phyloP scores from a whole-genome alignment of 92 coral and sea anemone genomes.

The Zoanthus solanderi region DNA sequence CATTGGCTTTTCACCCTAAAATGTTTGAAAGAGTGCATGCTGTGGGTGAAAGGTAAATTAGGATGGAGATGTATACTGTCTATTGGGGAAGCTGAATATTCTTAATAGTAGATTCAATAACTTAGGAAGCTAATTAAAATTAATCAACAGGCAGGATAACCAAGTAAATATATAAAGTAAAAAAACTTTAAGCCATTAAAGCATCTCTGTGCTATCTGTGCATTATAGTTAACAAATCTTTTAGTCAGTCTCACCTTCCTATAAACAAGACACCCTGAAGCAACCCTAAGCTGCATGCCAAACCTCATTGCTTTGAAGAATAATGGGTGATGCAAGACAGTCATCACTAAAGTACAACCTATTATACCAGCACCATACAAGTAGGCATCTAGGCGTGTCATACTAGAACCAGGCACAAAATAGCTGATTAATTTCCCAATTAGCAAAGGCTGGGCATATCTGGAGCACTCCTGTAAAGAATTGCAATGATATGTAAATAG shows the following conservation, averaged over 20 bases:
- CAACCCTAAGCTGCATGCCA: conserved; percentile 84
- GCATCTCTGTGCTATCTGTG: not conserved
- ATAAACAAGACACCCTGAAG: conserved; percentile 79
- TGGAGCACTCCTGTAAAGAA: conserved; percentile 65
- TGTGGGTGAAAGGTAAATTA: too few relatives aligned
- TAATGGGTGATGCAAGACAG: conserved; percentile 75
- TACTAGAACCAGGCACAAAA: conserved; percentile 76
- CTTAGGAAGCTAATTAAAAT: too few relatives aligned
- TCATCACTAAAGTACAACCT: conserved; percentile 55
- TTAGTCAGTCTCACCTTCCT: conserved; percentile 75
- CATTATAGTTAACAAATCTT: not conserved
- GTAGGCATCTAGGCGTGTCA: conserved; percentile 74
- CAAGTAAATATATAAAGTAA: not conserved
- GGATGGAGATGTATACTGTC: too few relatives aligned
- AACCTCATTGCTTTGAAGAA: conserved; percentile 72
- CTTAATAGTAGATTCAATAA: too few relatives aligned
- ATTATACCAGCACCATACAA: conserved; percentile 66
- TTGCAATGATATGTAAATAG: not conserved
- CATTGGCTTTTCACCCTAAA: too few relatives aligned
- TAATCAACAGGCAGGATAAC: too few relatives aligned
- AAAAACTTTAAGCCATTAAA: not conserved
- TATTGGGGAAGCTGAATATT: too few relatives aligned
- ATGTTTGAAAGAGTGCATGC: too few relatives aligned
- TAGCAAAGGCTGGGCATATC: conserved; percentile 74
- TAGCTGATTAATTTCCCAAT: conserved; percentile 85